Evolutionary conservation across 2,113 vertebrate genomes (phyloP).

Genomic region (Daphoenositta chrysoptera): DNA sequence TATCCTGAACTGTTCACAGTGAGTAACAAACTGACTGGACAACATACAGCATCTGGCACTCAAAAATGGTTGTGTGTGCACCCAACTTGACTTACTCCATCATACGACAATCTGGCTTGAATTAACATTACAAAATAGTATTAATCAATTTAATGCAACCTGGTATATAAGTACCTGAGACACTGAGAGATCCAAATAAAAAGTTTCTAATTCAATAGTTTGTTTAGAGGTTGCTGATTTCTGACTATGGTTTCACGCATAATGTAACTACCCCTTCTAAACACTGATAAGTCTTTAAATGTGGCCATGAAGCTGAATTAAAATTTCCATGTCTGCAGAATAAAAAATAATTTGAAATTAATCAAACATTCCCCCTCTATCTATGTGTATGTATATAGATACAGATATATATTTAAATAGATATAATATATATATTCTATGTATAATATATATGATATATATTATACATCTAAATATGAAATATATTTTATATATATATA

Average conservation of each 20-base stretch:
- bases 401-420: rapidly evolving
- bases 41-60: neutral
- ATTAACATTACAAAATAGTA: neutral
- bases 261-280: neutral
- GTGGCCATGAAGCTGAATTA: neutral
- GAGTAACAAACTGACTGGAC: neutral
- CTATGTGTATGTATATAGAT: too few relatives aligned
- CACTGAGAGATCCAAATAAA: neutral
- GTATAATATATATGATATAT: neutral
- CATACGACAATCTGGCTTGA: neutral
- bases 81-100: neutral
- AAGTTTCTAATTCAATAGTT: neutral
- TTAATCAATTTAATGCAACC: neutral
- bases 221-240: neutral
- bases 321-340: neutral
- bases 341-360: neutral
- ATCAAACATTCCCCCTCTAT: neutral
- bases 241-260: neutral
- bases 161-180: neutral
- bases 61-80: neutral
- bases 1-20: neutral
- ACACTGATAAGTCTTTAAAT: neutral
- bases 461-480: too few relatives aligned
- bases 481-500: too few relatives aligned
- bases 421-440: too few relatives aligned